These are phyloP conservation scores for Mastomys natalensis DNA, from an alignment of 2,113 vertebrate genomes.

Conservation along the genomic window DNA sequence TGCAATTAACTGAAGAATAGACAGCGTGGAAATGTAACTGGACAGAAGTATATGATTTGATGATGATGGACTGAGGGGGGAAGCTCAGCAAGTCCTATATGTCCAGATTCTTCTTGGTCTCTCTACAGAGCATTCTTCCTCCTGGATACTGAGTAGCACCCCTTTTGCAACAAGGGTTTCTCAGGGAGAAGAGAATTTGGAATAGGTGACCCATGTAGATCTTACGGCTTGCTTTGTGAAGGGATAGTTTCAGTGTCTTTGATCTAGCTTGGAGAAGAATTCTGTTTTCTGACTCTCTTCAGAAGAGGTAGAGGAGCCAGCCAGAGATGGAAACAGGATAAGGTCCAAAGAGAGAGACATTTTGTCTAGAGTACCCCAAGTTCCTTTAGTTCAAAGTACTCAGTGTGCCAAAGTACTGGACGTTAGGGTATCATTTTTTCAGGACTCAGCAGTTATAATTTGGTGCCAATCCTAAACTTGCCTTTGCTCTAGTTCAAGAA, in stretches of 20 bases:
- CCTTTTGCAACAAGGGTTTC: neutral
- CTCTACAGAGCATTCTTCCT: neutral
- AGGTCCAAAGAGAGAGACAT: neutral
- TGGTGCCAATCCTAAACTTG: neutral
- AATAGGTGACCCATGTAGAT: neutral
- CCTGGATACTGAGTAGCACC: neutral
- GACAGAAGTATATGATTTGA: neutral
- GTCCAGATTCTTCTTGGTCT: neutral
- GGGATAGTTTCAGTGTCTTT: neutral
- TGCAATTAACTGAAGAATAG: neutral
- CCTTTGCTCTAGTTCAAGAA: neutral
- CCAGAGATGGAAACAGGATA: neutral
- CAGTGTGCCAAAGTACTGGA: neutral
- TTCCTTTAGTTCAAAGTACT: neutral
- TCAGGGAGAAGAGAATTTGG: neutral
- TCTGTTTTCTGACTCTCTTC: neutral
- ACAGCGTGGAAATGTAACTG: neutral
- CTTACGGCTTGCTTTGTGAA: neutral
- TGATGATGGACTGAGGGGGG: neutral
- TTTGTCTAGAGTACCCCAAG: neutral
- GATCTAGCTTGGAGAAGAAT: neutral
- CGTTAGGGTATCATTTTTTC: neutral
- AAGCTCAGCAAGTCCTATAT: neutral
- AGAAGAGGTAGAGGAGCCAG: neutral
- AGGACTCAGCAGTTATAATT: neutral